Evolutionary conservation across 2,888 invertebrate species (phyloP), one percentile per base, ranked within the genome.

Genomic region (Trachelus tabidus): DNA sequence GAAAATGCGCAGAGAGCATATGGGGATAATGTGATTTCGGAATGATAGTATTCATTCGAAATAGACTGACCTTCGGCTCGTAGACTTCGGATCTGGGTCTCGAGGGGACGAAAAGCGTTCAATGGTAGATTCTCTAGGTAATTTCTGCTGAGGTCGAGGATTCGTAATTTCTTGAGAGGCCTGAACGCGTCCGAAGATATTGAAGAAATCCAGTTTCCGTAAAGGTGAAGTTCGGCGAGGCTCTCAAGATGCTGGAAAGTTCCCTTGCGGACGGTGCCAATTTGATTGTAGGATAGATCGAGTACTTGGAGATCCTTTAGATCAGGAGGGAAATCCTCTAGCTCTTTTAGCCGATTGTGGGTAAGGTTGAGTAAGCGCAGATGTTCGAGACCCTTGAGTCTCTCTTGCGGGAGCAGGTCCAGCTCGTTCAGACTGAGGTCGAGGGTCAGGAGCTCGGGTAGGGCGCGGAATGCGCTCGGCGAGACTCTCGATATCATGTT

Each of bases 391-490:
- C 97, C 97, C 90, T 96, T 95, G 81, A 98, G 93, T 82, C 97
- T 94, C 90, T 98, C 97, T 90, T 96, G 95, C 30, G 97, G 97
- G 86, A 98, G 92, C 82, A 96, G 92, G 90, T 97, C 96, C 85
- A 98, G 92, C 89, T 96, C 95, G 91, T 98, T 98, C 85, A 95
- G 93, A 84, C 96, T 96, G 82, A 98, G 92, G 91, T 97, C 97
- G 78, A 98, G 93, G 15, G 95, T 95, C 78, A 96, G 93, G 81
- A 98, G 93, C 90, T 95, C 95, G 73, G 95, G 94, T 40, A 97
- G 92, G 85, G 95, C 95, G 76, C 95, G 94, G 89, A 98, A 97
- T 76, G 97, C 97, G 69, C 97, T 96, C 0, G 97, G 97, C 3
- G 97, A 96, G 80, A 98, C 94, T 81, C 96, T 93, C 30, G 95